These are phyloP conservation scores for Lasioglossum zephyrum DNA, from an alignment of 2,888 invertebrate genomes.

Conservation along the genomic window DNA sequence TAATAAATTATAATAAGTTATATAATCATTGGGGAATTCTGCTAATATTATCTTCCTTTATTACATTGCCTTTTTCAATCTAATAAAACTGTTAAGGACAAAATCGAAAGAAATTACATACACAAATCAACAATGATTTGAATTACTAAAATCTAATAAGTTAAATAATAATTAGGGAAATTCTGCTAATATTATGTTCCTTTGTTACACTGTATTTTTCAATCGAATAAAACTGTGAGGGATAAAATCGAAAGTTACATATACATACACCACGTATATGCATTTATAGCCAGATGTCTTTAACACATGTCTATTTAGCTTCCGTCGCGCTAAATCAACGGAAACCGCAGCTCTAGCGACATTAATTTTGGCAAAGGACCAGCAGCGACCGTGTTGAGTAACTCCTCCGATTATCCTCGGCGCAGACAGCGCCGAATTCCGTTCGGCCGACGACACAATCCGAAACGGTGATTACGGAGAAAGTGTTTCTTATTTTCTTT, in stretches of 20 bases:
- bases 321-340: not conserved
- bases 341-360: not conserved
- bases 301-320: not conserved
- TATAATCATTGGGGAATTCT: too few relatives aligned
- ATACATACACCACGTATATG: not conserved
- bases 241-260: not conserved
- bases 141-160: too few relatives aligned
- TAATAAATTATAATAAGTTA: not conserved
- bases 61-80: too few relatives aligned
- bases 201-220: too few relatives aligned
- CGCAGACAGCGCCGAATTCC: not conserved
- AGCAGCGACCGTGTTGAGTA: not conserved
- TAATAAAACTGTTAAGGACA: too few relatives aligned
- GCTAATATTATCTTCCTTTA: too few relatives aligned
- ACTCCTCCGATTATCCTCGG: not conserved
- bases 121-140: too few relatives aligned
- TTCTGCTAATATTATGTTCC: too few relatives aligned
- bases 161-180: too few relatives aligned
- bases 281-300: not conserved
- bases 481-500: constrained; percentile 77
- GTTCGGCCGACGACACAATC: constrained; percentile 52
- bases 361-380: not conserved
- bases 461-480: constrained; percentile 76
- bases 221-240: too few relatives aligned
- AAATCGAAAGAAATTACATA: not conserved